These are phyloP conservation scores for Brachionus sp. DNA, from an alignment of 1,140 invertebrate species.

Conservation along the genomic window DNA sequence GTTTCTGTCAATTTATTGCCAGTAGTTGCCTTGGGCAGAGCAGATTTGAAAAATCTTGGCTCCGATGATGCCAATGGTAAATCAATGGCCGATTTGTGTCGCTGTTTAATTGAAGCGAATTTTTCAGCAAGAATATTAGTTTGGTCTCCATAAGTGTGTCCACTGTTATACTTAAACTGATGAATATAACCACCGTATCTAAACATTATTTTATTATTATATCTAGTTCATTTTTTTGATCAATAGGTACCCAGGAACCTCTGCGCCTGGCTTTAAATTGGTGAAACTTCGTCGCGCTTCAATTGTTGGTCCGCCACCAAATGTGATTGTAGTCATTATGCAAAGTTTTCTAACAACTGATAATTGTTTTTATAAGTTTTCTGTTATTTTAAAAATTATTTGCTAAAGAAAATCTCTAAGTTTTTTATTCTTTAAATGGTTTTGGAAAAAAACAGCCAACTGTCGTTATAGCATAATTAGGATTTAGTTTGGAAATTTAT, in stretches of 20 bases:
- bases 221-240: neutral
- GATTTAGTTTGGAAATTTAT: conserved; percentile 4
- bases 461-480: conserved; percentile 4
- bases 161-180: conserved; percentile 58
- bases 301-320: conserved; percentile 56
- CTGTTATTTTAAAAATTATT: neutral
- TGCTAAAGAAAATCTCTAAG: neutral
- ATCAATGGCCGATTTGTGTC: conserved; percentile 21
- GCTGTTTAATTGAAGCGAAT: conserved; percentile 5
- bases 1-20: conserved; percentile 57
- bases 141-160: conserved; percentile 58
- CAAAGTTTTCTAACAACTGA: neutral
- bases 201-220: neutral
- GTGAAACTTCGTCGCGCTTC: conserved; percentile 56
- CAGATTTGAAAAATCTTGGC: neutral
- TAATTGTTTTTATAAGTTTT: neutral
- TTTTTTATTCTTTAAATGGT: neutral
- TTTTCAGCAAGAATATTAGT: conserved; percentile 56
- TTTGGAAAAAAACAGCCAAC: neutral
- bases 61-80: neutral
- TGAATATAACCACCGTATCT: conserved; percentile 59
- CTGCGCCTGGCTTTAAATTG: conserved; percentile 55
- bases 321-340: conserved; percentile 55
- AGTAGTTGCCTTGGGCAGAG: conserved; percentile 53
- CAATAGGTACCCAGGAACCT: conserved; percentile 57